Evolutionary conservation across 2,113 vertebrate genomes (phyloP), one percentile per base, ranked within the genome.

Genomic region (Girardinichthys multiradiatus): DNA sequence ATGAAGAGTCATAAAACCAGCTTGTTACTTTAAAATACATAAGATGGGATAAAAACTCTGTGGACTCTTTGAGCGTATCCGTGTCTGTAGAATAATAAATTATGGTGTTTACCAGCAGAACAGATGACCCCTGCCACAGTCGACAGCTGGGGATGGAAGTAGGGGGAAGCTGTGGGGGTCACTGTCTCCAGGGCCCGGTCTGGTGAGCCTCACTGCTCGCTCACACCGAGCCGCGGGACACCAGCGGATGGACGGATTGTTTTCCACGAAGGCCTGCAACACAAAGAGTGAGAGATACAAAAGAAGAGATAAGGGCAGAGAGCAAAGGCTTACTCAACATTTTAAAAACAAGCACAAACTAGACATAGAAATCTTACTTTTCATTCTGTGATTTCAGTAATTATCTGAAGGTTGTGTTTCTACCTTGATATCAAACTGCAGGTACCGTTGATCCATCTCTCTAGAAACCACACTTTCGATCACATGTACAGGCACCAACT

Each of bases 121-220:
- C 31, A 93, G 91, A 76, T 99, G 98, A 79, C 98, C 97, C 90
- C 97, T 99, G 37, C 98, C 98, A 91, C 98, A 99, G 62, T 99
- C 98, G n/a, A 99, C 98, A 30, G 98, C 98, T 68, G 98, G 98
- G 17, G 97, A 97, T 82, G 96, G 95, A n/a, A 99, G 93, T 89
- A 98, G 90, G 9, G 97, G 96, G 76, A 98, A 98, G 85, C 92
- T 96, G 77, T 97, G 96, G 0, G 96, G 92, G 85, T 99, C 97
- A 26, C 92, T 93, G 76, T 95, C 95, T 80, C 95, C 95, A 0
- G 96, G 95, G 30, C 96, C 96, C 64, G 97, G 97, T 58, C 95
- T 94, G 65, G 96, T 96, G 30, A 99, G 94, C 57, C 96, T 95
- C 80, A 99, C 98, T 0, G 98, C 98, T 88, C 98, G 94, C 91